Base-by-base conservation (phyloP, 2,888 invertebrate genomes). In the Chaetogeoica ovagalla region DNA sequence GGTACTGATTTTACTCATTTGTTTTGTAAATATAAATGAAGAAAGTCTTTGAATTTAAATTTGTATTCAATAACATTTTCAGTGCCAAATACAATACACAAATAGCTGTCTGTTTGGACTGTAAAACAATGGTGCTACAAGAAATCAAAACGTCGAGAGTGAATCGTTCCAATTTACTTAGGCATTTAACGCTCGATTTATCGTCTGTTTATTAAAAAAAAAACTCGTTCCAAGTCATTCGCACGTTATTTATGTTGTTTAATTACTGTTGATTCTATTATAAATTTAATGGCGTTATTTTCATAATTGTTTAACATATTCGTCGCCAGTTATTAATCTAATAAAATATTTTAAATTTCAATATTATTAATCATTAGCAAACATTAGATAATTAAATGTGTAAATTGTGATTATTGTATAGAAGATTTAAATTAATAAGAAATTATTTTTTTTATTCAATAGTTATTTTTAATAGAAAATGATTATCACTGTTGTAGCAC, bases 31-130 rank as follows among this genome's bases (percentile, higher is more conserved):
- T 48, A 48, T 11, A 1, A 2, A n/a, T n/a, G n/a, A 57, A 1
- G 0, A 59, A 37, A 57, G 48, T 13, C 8, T 15, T 70, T 11
- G 19, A 37, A 43, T 13, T 39, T 21, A 52, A 23, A 39, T 37
- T n/a, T 21, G 9, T 59, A n/a, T 71, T 74, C 9, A 23, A 65
- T 43, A 0, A 30, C 39, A 4, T n/a, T 75, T 68, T n/a, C 19
- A 79, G 70, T 17, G 17, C 70, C 13, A 79, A 79, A 57, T 70
- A 79, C 21, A 63, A 57, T 23, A 48, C 63, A 82, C 91, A 93
- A 85, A 94, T 96, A 92, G 92, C 93, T 82, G 95, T 97, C 70
- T 97, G 97, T 86, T 93, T 94, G 86, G 97, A 97, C 89, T 97
- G 97, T 88, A 95, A 95, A 86, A 92, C 94, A 82, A 94, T 97